Base-by-base conservation (phyloP, 35 echinoderm and acorn worm species). In the Chiridota heheva region DNA sequence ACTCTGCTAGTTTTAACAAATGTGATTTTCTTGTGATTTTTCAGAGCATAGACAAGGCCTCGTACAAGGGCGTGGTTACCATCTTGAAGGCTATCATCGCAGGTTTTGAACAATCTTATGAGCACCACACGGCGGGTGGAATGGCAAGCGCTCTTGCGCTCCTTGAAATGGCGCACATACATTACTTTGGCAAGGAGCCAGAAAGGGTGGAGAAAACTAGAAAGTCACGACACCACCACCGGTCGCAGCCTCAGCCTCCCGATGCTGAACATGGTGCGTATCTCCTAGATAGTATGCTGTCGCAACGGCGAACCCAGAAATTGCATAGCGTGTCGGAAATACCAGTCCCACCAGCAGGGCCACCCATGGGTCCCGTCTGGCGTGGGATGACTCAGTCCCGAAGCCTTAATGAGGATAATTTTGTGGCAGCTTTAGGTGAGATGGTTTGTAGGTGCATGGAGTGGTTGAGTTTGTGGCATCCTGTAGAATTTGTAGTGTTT, bases 151-250 rank as follows among this genome's bases (percentile, higher is more conserved):
- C 95, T 17, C 92, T 88, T 57, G 85, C 95, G 26, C 78, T 98
- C 4, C 89, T 98, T 17, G 95, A 98, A 55, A 88, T 98, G 40
- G 80, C 89, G 30, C 89, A 91, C 80, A 98, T 89, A 30, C 95
- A 98, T 81, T 98, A 88, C 95, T 98, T 91, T 64, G 95, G 95
- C 66, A 98, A 98, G 89, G 95, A 98, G 61, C 85, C 89, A 0
- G 89, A 89, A 28, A 87, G 83, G 73, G 63, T 46, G 22, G 49
- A 84, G 16, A 41, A 47, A n/a, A 49, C 38, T 5, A 16, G 53
- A 34, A 30, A 69, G 4, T 40, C 42, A 42, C 22, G 31, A 36
- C 75, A 57, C 4, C 75, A 78, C 27, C 75, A 37, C 12, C 15
- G 51, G 12, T 51, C 67, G 36, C 57, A 68, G 24, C 68, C 66